Conservation (phyloP, 2,797 vertebrate species). For the Leptodactylus fallax region DNA sequence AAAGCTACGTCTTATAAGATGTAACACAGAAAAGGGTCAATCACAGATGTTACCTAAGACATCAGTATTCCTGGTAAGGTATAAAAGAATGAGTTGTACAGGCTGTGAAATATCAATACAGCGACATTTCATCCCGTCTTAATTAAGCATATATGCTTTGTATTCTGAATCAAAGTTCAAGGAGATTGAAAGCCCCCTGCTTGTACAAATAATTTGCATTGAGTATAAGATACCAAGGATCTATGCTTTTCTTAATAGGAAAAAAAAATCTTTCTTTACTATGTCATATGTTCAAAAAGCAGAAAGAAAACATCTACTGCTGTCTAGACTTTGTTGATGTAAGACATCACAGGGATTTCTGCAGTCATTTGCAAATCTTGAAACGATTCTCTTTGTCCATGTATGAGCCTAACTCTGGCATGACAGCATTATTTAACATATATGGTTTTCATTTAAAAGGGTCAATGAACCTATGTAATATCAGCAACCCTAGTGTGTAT, state of each 20-base stretch:
- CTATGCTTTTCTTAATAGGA: background rate
- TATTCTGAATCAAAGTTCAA: conserved; percentile 54
- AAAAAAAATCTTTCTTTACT: conserved; percentile 33
- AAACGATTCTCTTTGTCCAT: background rate
- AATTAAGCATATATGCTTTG: conserved; percentile 64
- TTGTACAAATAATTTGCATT: conserved; percentile 60
- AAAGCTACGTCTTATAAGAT: conserved; percentile 61
- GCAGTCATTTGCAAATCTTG: conserved; percentile 38
- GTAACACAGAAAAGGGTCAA: conserved; percentile 56
- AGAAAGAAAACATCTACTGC: conserved; percentile 28
- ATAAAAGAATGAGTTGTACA: conserved; percentile 46
- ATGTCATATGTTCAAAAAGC: conserved; percentile 41
- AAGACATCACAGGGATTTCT: conserved; percentile 45
- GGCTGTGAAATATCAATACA: conserved; percentile 55
- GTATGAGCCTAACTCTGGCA: background rate
- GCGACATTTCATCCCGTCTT: conserved; percentile 52
- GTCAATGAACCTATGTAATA: conserved; percentile 5
- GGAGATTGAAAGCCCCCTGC: conserved; percentile 61
- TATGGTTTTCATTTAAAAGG: conserved; percentile 6
- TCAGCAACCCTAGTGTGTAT: background rate
- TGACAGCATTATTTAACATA: conserved; percentile 21
- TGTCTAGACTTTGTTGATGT: conserved; percentile 29
- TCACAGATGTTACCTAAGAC: conserved; percentile 68
- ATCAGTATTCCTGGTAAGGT: conserved; percentile 33
- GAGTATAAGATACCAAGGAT: conserved; percentile 29